Evolutionary conservation across 2,113 vertebrate species (phyloP).

Genomic region (Pogona vitticeps): DNA sequence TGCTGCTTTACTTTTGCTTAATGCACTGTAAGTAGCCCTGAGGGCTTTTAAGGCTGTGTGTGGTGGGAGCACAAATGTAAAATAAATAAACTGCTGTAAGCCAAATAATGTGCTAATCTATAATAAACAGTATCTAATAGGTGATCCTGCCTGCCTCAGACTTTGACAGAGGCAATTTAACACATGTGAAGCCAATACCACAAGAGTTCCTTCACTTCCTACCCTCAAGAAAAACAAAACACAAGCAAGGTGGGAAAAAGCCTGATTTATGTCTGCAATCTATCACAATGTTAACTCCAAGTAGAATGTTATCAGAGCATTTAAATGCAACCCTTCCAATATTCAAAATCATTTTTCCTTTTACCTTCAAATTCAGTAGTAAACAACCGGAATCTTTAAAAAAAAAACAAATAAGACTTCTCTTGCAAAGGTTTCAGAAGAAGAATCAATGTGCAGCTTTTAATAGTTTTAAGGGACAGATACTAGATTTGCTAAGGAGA

Average conservation of each 20-base stretch:
- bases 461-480: neutral
- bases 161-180: constrained; percentile 28
- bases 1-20: neutral
- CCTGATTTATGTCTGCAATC: constrained; percentile 54
- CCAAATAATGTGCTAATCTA: neutral
- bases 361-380: constrained; percentile 28
- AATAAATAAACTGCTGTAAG: neutral
- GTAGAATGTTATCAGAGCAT: constrained; percentile 45
- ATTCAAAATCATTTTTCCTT: constrained; percentile 10
- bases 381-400: neutral
- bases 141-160: neutral
- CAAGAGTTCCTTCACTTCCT: constrained; percentile 58
- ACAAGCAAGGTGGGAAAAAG: constrained; percentile 48
- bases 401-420: neutral
- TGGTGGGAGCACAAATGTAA: neutral
- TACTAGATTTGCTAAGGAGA: neutral
- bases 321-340: constrained; percentile 39
- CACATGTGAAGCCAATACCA: constrained; percentile 53
- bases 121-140: neutral
- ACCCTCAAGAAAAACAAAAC: constrained; percentile 54
- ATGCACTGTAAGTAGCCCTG: neutral
- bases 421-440: no score
- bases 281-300: constrained; percentile 59
- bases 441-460: neutral
- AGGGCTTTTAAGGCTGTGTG: neutral